Conservation (phyloP, 2,113 vertebrate species). For the Nerophis lumbriciformis region DNA sequence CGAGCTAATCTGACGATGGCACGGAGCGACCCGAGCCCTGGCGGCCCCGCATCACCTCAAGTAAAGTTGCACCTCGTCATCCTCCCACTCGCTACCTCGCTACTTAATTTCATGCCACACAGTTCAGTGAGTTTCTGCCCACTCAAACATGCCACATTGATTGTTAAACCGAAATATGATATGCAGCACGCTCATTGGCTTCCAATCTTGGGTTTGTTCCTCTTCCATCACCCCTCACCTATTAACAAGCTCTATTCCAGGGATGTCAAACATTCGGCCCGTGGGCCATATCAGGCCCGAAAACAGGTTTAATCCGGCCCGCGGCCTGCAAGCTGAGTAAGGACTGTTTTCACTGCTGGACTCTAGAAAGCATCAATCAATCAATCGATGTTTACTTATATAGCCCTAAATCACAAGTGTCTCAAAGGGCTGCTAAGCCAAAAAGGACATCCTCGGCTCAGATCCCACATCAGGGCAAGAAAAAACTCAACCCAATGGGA, state of each 20-base stretch:
- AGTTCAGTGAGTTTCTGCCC: constrained; percentile 45
- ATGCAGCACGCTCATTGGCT: constrained; percentile 42
- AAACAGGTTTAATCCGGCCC: no score
- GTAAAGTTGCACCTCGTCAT: constrained; percentile 47
- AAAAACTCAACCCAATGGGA: no score
- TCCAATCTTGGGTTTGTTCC: constrained; percentile 45
- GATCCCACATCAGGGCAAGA: no score
- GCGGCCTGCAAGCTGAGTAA: no score
- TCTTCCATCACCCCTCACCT: constrained; percentile 3
- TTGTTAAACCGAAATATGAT: constrained; percentile 60
- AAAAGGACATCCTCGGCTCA: no score
- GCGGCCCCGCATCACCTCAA: constrained; percentile 33
- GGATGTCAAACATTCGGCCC: no score
- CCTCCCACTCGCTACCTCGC: constrained; percentile 40
- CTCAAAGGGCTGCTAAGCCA: no score
- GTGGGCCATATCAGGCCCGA: no score
- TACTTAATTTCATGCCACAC: constrained; percentile 63
- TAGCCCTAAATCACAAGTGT: no score
- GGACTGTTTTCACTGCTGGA: no score
- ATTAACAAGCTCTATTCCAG: constrained; percentile 1
- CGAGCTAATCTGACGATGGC: constrained; percentile 61
- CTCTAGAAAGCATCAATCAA: no score
- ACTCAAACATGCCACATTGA: constrained; percentile 48
- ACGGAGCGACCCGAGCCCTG: constrained; percentile 18
- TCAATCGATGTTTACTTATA: no score